phyloP scores from a whole-genome alignment of 2,797 vertebrate species.

The Crocidura indochinensis region DNA sequence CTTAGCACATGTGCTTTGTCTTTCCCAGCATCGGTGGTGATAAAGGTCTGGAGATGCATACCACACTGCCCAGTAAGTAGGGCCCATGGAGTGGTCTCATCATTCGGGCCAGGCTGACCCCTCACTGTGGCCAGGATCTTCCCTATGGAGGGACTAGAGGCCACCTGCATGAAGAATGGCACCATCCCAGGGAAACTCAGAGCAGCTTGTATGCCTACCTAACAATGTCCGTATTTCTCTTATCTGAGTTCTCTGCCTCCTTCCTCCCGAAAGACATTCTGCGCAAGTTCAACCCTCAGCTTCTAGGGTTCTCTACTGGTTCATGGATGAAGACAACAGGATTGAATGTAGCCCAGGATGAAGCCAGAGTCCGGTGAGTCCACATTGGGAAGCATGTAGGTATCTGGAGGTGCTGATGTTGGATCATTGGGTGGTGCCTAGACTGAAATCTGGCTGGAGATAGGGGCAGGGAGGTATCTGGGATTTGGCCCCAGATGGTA shows the following conservation, averaged over 20 bases:
- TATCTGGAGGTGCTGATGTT: too few relatives aligned
- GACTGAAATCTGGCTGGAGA: too few relatives aligned
- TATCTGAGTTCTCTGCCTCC: neutral
- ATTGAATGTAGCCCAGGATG: slow-evolving; percentile 93
- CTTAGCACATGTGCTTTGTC: slow-evolving; percentile 46
- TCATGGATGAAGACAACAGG: slow-evolving; percentile 86
- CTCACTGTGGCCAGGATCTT: neutral
- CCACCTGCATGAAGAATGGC: neutral
- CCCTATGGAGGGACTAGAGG: neutral
- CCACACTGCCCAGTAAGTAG: slow-evolving; percentile 96
- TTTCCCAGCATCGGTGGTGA: slow-evolving; percentile 95
- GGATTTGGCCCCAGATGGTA: too few relatives aligned
- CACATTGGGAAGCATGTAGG: accelerated
- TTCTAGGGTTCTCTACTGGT: slow-evolving; percentile 94
- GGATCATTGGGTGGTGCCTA: too few relatives aligned
- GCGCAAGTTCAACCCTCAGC: slow-evolving; percentile 94
- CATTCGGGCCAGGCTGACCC: neutral
- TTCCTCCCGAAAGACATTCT: slow-evolving; percentile 93
- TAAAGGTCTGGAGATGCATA: slow-evolving; percentile 92
- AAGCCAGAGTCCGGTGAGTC: slow-evolving; percentile 93
- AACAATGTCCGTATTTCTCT: neutral
- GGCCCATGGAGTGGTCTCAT: neutral
- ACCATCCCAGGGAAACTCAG: neutral
- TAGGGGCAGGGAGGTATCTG: neutral
- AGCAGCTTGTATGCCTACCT: too few relatives aligned